phyloP scores from a whole-genome alignment of 2,888 invertebrate species.

The Muschampia plurimacula region DNA sequence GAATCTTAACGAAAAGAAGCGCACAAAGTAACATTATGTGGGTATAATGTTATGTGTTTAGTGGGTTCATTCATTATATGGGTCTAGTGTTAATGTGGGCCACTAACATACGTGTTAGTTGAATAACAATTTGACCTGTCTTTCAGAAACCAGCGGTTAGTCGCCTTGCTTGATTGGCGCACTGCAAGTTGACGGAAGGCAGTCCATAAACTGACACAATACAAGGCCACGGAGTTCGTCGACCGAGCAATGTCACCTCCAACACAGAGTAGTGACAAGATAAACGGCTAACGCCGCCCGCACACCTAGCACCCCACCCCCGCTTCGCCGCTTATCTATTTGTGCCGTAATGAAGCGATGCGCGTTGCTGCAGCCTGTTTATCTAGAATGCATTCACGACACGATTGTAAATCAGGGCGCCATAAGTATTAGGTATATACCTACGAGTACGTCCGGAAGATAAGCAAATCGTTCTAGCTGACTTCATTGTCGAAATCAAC shows the following conservation, averaged over 20 bases:
- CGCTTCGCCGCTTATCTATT: conserved; percentile 43
- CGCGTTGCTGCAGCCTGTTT: conserved; percentile 51
- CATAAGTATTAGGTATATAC: conserved; percentile 22
- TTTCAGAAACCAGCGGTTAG: neutral
- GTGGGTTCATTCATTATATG: too few relatives aligned
- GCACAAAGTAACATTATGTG: too few relatives aligned
- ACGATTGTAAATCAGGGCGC: conserved; percentile 40
- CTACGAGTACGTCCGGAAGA: neutral
- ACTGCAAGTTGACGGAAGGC: conserved; percentile 42
- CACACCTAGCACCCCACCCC: conserved; percentile 41
- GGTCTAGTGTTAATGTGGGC: too few relatives aligned
- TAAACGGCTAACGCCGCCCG: conserved; percentile 51
- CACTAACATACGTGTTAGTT: too few relatives aligned
- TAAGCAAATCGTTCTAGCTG: neutral
- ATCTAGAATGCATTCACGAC: conserved; percentile 55
- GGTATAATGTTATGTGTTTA: too few relatives aligned
- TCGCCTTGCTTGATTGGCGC: conserved; percentile 16
- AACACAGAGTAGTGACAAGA: conserved; percentile 62
- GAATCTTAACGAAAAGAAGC: too few relatives aligned
- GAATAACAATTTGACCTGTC: too few relatives aligned
- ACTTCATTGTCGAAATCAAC: neutral
- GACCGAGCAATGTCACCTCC: conserved; percentile 78
- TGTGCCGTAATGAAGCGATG: conserved; percentile 35
- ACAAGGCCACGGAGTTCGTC: conserved; percentile 64
- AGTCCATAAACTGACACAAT: conserved; percentile 53